These are phyloP conservation scores for Chiropotes sagulatus DNA, from an alignment of 2,797 vertebrate genomes.

Conservation along the genomic window DNA sequence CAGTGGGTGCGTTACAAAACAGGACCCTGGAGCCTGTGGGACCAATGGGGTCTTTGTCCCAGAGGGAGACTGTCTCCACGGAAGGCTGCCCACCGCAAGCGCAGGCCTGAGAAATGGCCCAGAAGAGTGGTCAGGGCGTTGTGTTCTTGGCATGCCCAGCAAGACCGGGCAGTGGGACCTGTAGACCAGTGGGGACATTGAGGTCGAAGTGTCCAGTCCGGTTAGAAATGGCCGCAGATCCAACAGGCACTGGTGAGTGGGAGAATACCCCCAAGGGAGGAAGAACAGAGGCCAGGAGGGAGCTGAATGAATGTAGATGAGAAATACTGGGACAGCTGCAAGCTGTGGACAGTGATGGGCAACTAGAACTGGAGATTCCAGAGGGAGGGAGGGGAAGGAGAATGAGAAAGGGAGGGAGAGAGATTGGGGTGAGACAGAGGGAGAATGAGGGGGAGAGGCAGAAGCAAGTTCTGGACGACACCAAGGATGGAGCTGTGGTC, in stretches of 20 bases:
- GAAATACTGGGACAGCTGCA: rapidly evolving
- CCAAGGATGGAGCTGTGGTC: no score
- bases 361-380: background rate
- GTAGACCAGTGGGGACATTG: background rate
- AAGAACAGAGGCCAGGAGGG: no score
- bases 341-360: background rate
- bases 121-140: background rate
- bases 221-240: rapidly evolving
- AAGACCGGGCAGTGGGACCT: background rate
- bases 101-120: background rate
- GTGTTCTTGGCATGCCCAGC: background rate
- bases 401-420: background rate
- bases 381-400: background rate
- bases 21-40: no score
- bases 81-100: background rate
- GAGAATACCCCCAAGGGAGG: background rate
- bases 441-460: background rate
- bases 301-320: background rate
- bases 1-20: background rate
- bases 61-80: no score
- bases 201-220: no score
- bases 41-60: background rate
- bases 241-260: background rate
- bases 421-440: background rate
- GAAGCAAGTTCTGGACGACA: rapidly evolving